These are phyloP conservation scores for Melanogrammus aeglefinus DNA, from an alignment of 2,797 vertebrate species.

Conservation along the genomic window DNA sequence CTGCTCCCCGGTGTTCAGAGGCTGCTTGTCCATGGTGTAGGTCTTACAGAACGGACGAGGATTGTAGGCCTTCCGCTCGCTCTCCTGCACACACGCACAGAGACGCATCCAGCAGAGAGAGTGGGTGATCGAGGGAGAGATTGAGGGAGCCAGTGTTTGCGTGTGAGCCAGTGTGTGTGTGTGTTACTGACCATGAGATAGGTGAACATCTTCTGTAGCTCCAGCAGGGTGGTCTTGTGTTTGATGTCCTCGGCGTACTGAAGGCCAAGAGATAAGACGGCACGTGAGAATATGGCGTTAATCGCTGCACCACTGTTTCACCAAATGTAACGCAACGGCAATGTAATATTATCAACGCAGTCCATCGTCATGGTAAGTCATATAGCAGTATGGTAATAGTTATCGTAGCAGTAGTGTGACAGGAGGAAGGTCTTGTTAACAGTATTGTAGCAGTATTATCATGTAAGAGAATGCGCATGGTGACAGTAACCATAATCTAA, in stretches of 20 bases:
- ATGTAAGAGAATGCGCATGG: not conserved
- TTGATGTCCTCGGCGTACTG: slow-evolving; percentile 98
- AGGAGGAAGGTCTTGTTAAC: not conserved
- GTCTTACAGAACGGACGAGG: slow-evolving; percentile 98
- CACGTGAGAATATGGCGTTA: not conserved
- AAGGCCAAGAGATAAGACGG: not conserved
- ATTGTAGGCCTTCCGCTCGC: slow-evolving; percentile 96
- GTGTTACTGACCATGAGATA: slow-evolving; percentile 90
- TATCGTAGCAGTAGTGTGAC: not conserved
- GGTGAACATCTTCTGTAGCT: slow-evolving; percentile 99
- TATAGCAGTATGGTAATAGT: not conserved
- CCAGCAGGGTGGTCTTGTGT: slow-evolving; percentile 95
- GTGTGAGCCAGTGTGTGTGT: not conserved
- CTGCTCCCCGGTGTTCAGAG: slow-evolving; percentile 96
- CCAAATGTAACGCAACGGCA: not conserved
- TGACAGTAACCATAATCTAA: not conserved
- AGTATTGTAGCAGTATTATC: not conserved
- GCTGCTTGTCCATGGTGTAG: slow-evolving; percentile 99
- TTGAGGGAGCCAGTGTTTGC: not conserved
- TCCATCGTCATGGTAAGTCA: not conserved
- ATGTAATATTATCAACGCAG: not conserved
- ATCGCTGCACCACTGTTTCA: not conserved
- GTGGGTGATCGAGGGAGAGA: not conserved
- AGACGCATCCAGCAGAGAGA: not conserved
- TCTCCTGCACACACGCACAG: slow-evolving; percentile 77